phyloP scores from a whole-genome alignment of 2,113 vertebrate species.

The Saguinus imperator region DNA sequence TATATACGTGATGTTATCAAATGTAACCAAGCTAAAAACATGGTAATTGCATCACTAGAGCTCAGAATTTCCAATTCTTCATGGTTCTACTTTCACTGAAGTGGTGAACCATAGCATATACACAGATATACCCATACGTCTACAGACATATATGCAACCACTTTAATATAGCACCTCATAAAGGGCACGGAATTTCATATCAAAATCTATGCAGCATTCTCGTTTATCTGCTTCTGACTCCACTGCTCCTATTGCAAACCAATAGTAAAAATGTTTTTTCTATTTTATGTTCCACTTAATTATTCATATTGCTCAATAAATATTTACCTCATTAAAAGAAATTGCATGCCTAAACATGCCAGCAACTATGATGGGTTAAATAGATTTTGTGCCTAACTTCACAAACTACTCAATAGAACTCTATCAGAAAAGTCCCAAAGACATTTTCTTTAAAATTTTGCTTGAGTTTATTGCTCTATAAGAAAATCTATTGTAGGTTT shows the following conservation, averaged over 20 bases:
- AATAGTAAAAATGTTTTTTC: background rate
- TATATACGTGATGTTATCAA: background rate
- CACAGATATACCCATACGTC: background rate
- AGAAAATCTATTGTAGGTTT: background rate
- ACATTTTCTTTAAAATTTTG: background rate
- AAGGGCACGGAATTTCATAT: background rate
- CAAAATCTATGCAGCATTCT: background rate
- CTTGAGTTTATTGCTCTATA: background rate
- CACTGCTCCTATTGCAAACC: background rate
- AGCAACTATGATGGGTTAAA: background rate
- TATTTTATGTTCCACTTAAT: background rate
- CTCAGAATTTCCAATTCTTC: background rate
- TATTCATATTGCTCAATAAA: background rate
- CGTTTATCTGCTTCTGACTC: background rate
- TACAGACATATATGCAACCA: background rate
- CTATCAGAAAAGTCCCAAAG: background rate
- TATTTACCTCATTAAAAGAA: background rate
- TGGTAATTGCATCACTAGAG: background rate
- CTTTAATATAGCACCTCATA: background rate
- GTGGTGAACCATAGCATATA: background rate
- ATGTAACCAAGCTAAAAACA: background rate
- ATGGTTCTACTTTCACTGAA: background rate
- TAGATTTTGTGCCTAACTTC: background rate
- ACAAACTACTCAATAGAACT: background rate
- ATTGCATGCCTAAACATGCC: background rate